Percentiles rank a stretch among this genome's conserved stretches.
Conservation (phyloP, 2,797 vertebrate genomes). For the Leptodactylus fallax region DNA sequence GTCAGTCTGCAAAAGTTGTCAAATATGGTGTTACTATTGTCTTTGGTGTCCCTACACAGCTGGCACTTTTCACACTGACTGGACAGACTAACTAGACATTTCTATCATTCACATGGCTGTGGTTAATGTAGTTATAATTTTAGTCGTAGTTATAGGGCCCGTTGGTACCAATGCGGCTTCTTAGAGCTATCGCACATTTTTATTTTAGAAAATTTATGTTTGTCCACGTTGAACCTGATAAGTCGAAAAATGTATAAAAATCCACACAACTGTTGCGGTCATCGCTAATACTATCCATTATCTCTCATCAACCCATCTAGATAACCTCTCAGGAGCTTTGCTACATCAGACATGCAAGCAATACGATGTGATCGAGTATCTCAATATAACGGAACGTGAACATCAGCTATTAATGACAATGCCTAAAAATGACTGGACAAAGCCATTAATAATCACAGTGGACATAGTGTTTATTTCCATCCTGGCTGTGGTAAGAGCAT, state of each 20-base stretch:
- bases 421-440: conserved; percentile 43
- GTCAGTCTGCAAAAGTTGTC: too few relatives aligned
- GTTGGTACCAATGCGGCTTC: not conserved
- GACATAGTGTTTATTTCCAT: conserved; percentile 8
- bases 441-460: conserved; percentile 21
- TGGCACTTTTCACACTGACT: too few relatives aligned
- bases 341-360: conserved; percentile 30
- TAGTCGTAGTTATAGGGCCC: too few relatives aligned
- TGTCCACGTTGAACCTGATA: not conserved
- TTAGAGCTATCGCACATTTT: not conserved
- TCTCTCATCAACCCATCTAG: not conserved
- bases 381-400: conserved; percentile 33
- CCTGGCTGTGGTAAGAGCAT: conserved; percentile 37
- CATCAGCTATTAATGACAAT: conserved; percentile 36
- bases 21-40: too few relatives aligned
- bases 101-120: not conserved
- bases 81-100: not conserved
- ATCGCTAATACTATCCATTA: not conserved
- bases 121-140: not conserved
- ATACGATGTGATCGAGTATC: conserved; percentile 25
- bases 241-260: not conserved
- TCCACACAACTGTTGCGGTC: too few relatives aligned
- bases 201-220: not conserved
- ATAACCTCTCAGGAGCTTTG: not conserved
- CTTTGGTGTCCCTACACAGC: too few relatives aligned